Evolutionary conservation across 1,140 invertebrate genomes (phyloP).

Genomic region (Aphelenchoides avenae): DNA sequence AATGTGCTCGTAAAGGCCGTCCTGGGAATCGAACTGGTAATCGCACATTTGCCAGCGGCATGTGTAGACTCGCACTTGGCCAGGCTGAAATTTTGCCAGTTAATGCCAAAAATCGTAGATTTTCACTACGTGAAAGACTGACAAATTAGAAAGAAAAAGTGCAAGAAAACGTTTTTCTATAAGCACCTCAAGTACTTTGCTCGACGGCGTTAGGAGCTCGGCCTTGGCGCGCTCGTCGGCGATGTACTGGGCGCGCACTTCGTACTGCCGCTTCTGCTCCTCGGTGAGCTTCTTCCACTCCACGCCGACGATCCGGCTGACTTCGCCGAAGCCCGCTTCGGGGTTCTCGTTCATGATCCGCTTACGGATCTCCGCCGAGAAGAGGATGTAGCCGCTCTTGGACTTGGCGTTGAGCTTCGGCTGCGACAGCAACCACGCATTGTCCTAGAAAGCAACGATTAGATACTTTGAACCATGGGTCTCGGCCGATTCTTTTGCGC

Average conservation of each 20-base stretch:
- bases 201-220: slow-evolving; percentile 29
- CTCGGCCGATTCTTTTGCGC: background rate
- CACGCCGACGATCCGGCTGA: slow-evolving; percentile 89
- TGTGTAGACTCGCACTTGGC: slow-evolving; percentile 70
- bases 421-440: slow-evolving; percentile 47
- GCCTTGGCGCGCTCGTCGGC: slow-evolving; percentile 65
- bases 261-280: slow-evolving; percentile 83
- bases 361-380: slow-evolving; percentile 89
- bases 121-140: slow-evolving; percentile 1
- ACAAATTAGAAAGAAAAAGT: slow-evolving; percentile 26
- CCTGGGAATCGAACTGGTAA: slow-evolving; percentile 82
- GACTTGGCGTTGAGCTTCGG: slow-evolving; percentile 63
- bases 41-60: slow-evolving; percentile 85
- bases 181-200: slow-evolving; percentile 38
- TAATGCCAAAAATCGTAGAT: slow-evolving; percentile 14
- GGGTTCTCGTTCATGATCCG: slow-evolving; percentile 81
- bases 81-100: slow-evolving; percentile 42
- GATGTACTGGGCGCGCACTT: slow-evolving; percentile 78
- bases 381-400: slow-evolving; percentile 93
- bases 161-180: background rate
- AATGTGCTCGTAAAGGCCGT: slow-evolving; percentile 83
- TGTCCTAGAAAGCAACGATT: slow-evolving; percentile 22
- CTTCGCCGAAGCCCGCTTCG: slow-evolving; percentile 89
- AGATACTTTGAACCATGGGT: slow-evolving; percentile 59
- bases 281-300: slow-evolving; percentile 88